A percentile compares a stretch with the other conserved stretches of the same genome.
Conservation (phyloP, 2,113 vertebrate species). For the Nothocercus julius region DNA sequence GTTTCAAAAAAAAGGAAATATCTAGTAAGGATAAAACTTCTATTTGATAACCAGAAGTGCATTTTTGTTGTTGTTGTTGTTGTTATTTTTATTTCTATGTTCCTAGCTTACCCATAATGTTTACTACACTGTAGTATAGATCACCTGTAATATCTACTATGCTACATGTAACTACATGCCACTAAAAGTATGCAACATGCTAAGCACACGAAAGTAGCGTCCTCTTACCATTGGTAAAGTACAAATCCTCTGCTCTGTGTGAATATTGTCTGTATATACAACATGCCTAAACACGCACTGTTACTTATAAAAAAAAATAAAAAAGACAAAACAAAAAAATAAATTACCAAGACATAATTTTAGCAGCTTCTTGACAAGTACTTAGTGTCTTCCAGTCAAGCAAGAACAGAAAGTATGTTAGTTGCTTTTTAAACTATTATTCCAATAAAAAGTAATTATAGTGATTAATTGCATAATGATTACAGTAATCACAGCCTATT, state of each 20-base stretch:
- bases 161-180: not conserved
- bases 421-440: conserved; percentile 71
- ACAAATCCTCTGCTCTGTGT: not conserved
- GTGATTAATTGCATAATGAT: conserved; percentile 79
- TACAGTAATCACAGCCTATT: conserved; percentile 76
- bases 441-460: conserved; percentile 77
- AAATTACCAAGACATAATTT: conserved; percentile 58
- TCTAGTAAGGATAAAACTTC: not conserved
- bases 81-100: not conserved
- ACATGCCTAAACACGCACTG: not conserved
- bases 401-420: conserved; percentile 69
- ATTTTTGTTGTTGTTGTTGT: not conserved
- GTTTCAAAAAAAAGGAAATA: not conserved
- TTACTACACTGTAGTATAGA: not conserved
- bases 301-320: not conserved
- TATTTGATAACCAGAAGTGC: not conserved
- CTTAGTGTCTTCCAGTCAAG: conserved; percentile 67
- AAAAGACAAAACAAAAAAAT: conserved; percentile 38
- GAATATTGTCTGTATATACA: not conserved
- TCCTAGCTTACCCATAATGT: accelerated
- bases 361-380: conserved; percentile 67
- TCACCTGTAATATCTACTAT: accelerated
- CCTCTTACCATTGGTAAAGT: not conserved
- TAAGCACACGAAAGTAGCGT: not conserved
- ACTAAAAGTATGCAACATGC: not conserved